These are phyloP conservation scores for Lipophrys pholis DNA, from an alignment of 2,113 vertebrate genomes.

Conservation along the genomic window DNA sequence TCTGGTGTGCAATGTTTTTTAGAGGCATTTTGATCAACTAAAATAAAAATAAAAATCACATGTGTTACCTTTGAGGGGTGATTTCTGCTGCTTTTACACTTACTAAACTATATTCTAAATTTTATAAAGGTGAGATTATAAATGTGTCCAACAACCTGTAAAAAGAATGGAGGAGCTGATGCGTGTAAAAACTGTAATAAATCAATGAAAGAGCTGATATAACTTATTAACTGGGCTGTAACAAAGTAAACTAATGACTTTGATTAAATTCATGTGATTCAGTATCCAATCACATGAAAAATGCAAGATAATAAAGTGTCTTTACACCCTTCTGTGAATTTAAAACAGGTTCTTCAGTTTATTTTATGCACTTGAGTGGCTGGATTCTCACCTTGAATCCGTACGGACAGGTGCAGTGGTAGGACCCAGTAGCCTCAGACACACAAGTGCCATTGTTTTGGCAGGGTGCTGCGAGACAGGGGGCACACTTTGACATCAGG, in stretches of 20 bases:
- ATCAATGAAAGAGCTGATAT: background rate
- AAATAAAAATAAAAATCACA: no score
- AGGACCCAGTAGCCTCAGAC: constrained; percentile 86
- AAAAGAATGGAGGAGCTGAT: background rate
- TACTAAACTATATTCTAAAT: background rate
- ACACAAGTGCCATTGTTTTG: constrained; percentile 94
- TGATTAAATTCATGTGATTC: background rate
- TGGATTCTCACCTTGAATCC: constrained; percentile 91
- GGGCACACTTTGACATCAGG: constrained; percentile 92
- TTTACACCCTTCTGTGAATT: background rate
- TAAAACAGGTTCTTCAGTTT: no score
- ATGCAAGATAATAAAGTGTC: background rate
- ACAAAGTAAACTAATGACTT: background rate
- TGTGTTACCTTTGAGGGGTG: background rate
- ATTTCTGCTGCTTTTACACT: background rate
- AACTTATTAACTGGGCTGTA: background rate
- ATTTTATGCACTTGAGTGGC: no score
- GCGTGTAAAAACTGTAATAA: background rate
- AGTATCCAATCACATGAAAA: background rate
- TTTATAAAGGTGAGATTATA: constrained; percentile 14
- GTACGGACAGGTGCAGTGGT: constrained; percentile 92
- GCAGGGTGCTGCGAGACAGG: constrained; percentile 92
- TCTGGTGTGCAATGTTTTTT: no score
- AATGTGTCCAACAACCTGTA: background rate
- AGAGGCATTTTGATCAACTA: no score